phyloP scores from a whole-genome alignment of 35 echinoderm and acorn worm genomes.

The Stichopus chloronotus region DNA sequence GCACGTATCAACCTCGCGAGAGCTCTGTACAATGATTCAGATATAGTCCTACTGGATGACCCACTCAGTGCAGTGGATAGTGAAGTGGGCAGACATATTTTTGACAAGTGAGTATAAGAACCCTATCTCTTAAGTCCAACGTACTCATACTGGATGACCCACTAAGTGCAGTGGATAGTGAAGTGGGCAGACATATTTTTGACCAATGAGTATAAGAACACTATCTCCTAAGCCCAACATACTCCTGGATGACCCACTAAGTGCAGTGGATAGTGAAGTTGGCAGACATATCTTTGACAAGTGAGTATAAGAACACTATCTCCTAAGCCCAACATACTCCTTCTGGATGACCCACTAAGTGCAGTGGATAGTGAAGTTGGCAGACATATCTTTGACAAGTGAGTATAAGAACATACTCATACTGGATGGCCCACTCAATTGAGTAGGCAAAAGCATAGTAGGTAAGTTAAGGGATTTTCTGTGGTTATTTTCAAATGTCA shows the following conservation, averaged over 20 bases:
- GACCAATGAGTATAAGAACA: slow-evolving; percentile 69
- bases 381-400: slow-evolving; percentile 90
- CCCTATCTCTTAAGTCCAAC: too few species aligned
- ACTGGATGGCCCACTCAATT: slow-evolving; percentile 84
- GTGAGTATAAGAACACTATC: slow-evolving; percentile 45
- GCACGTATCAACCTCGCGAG: slow-evolving; percentile 91
- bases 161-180: slow-evolving; percentile 82
- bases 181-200: slow-evolving; percentile 92
- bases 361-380: slow-evolving; percentile 92
- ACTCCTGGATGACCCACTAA: slow-evolving; percentile 87
- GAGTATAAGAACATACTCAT: slow-evolving; percentile 73
- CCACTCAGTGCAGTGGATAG: slow-evolving; percentile 90
- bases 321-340: slow-evolving; percentile 72
- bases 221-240: too few species aligned
- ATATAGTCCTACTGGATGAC: slow-evolving; percentile 82
- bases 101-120: slow-evolving; percentile 79
- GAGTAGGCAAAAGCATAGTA: slow-evolving; percentile 89
- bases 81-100: slow-evolving; percentile 87
- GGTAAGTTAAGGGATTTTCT: slow-evolving; percentile 41
- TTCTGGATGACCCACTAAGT: slow-evolving; percentile 85
- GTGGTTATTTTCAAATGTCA: too few species aligned
- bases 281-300: slow-evolving; percentile 90
- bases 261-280: slow-evolving; percentile 87
- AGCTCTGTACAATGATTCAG: slow-evolving; percentile 79
- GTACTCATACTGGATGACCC: slow-evolving; percentile 88